Evolutionary conservation across 1,140 invertebrate genomes (phyloP), one percentile per base, ranked within the genome.

Genomic region (Drepana arcuata): DNA sequence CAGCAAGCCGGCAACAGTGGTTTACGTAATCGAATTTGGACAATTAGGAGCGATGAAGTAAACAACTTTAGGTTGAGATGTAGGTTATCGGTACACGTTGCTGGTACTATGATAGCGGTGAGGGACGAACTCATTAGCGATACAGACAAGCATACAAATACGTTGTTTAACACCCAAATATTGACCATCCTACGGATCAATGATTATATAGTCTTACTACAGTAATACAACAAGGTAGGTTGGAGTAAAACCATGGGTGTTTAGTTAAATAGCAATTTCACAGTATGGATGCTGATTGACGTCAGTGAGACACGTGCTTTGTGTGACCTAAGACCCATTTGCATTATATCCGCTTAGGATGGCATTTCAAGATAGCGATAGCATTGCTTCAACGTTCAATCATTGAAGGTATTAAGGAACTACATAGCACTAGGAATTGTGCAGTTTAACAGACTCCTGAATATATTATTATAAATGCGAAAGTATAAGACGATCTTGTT

Each of bases 1-100:
- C 35, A 47, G 43, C 29, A 28, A 59, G 41, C 28, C 41, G 46
- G 32, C 41, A 44, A 53, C 41, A 11, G 27, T 37, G 23, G n/a
- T n/a, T 64, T 55, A 55, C 48, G 55, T 69, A 64, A 72, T 51
- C 37, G 30, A 52, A 44, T 70, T 65, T 56, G 44, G 54, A 48
- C 42, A 63, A 61, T 66, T 64, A 58, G 48, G 37, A 34, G 24
- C 26, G 39, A 40, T 48, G 37, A 21, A 35, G 53, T 51, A 66
- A 63, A 63, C 53, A 59, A 48, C 29, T 40, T 26, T 33, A 29
- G 33, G 21, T 13, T 37, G 34, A 48, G 38, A 63, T 64, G 48
- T 64, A 48, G 63, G 66, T 70, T 64, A 64, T 57, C 57, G 44
- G 47, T 30, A 39, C 36, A 36, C 29, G 41, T 39, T 27, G 13